A percentile compares a stretch with the other conserved stretches of the same genome.
Evolutionary conservation across 2,113 vertebrate genomes (phyloP).

Genomic region (Pedetes capensis): DNA sequence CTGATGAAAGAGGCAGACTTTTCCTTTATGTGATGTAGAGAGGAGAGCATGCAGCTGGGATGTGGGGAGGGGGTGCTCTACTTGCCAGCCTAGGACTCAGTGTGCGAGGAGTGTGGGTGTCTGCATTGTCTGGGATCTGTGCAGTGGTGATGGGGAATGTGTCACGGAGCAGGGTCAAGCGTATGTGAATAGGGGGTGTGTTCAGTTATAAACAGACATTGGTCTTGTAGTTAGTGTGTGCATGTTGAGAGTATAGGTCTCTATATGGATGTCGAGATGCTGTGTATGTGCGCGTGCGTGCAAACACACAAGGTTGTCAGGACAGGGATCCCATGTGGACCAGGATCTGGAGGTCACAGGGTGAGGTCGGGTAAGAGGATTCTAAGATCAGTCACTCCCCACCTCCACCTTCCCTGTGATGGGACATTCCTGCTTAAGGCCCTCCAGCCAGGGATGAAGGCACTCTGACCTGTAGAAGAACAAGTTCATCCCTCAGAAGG

Average conservation of each 20-base stretch:
- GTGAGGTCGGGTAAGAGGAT: background rate
- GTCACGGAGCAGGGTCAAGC: background rate
- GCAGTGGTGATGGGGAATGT: background rate
- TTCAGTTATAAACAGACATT: background rate
- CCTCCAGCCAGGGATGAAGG: background rate
- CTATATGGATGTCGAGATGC: background rate
- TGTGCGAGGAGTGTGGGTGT: background rate
- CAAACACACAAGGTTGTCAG: background rate
- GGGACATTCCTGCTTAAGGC: background rate
- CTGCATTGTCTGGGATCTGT: background rate
- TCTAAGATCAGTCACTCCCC: background rate
- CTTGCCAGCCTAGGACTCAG: background rate
- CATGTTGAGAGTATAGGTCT: background rate
- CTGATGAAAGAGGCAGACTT: background rate
- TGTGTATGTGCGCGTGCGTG: background rate
- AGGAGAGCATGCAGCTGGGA: background rate
- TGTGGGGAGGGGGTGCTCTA: background rate
- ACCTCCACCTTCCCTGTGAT: background rate
- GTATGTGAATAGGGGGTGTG: background rate
- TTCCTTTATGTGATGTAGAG: background rate
- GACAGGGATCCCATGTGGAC: background rate
- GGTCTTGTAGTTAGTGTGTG: background rate
- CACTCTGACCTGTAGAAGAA: no score
- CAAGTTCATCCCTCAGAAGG: no score
- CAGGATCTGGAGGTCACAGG: background rate